Conservation (phyloP, 1,140 invertebrate species). For the Pachyrhynchus sulphureomaculatus region DNA sequence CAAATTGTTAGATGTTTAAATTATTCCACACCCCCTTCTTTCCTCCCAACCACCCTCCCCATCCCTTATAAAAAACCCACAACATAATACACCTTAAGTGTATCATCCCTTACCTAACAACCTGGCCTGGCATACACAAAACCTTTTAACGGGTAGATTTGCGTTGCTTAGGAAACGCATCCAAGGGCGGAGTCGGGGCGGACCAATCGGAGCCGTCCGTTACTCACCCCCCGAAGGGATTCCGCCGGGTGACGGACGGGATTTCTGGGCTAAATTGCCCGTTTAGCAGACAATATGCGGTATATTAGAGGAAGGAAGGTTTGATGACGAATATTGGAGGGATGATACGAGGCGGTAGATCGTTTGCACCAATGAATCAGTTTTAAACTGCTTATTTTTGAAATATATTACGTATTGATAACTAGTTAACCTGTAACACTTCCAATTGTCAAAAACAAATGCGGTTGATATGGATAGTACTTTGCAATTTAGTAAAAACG, state of each 20-base stretch:
- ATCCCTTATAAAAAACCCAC: no score
- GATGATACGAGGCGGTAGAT: slow-evolving; percentile 8
- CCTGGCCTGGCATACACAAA: slow-evolving; percentile 30
- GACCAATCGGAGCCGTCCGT: slow-evolving; percentile 23
- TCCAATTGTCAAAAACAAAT: no score
- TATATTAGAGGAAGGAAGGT: slow-evolving; percentile 40
- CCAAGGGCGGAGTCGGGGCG: slow-evolving; percentile 23
- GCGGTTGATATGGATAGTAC: no score
- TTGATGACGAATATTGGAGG: slow-evolving; percentile 23
- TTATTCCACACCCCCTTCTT: no score
- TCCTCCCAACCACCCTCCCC: no score
- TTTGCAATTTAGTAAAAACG: no score
- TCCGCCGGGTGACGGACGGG: slow-evolving; percentile 24
- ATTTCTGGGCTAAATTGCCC: slow-evolving; percentile 39
- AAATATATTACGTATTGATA: no score
- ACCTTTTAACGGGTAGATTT: slow-evolving; percentile 27
- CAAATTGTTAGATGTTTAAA: no score
- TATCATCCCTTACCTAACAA: not conserved
- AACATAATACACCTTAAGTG: not conserved
- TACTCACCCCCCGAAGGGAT: slow-evolving; percentile 22
- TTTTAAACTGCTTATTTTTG: no score
- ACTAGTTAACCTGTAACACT: no score
- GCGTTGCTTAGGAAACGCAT: slow-evolving; percentile 33
- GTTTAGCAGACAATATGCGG: slow-evolving; percentile 45
- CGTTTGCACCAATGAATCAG: slow-evolving; percentile 10